These are phyloP conservation scores for Drosophila sproati DNA, from an alignment of 1,140 invertebrate genomes.

Conservation along the genomic window DNA sequence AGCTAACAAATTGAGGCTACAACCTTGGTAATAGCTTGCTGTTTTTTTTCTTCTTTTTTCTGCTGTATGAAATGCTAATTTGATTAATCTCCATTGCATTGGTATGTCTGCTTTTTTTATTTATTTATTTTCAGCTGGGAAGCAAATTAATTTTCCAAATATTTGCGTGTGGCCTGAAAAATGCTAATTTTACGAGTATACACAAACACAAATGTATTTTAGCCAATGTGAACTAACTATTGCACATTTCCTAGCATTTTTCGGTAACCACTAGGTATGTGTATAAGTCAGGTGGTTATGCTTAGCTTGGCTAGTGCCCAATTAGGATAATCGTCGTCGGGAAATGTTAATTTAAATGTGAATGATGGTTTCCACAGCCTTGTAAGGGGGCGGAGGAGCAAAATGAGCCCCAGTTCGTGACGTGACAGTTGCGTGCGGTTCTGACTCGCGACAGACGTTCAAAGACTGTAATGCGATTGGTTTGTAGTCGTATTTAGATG, in stretches of 20 bases:
- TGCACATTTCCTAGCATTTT: constrained; percentile 48
- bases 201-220: constrained; percentile 14
- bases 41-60: constrained; percentile 58
- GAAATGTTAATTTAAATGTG: constrained; percentile 84
- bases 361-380: constrained; percentile 63
- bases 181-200: constrained; percentile 42
- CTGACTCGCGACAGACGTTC: constrained; percentile 25
- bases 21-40: constrained; percentile 61
- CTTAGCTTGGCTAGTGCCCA: constrained; percentile 58
- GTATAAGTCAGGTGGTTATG: constrained; percentile 15
- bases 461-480: constrained; percentile 38
- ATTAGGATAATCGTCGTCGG: constrained; percentile 81
- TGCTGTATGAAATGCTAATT: constrained; percentile 78
- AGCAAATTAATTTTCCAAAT: constrained; percentile 65
- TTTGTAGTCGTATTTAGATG: constrained; percentile 54
- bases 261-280: constrained; percentile 8
- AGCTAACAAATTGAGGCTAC: constrained; percentile 74
- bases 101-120: constrained; percentile 23
- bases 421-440: constrained; percentile 58
- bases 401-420: constrained; percentile 45
- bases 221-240: constrained; percentile 39
- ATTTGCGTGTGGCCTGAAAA: constrained; percentile 60
- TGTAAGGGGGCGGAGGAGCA: neutral
- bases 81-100: constrained; percentile 74
- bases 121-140: constrained; percentile 39